Percentiles rank a stretch among this genome's conserved stretches.
Conservation (phyloP, 2,888 invertebrate species). For the Synergus itoensis region DNA sequence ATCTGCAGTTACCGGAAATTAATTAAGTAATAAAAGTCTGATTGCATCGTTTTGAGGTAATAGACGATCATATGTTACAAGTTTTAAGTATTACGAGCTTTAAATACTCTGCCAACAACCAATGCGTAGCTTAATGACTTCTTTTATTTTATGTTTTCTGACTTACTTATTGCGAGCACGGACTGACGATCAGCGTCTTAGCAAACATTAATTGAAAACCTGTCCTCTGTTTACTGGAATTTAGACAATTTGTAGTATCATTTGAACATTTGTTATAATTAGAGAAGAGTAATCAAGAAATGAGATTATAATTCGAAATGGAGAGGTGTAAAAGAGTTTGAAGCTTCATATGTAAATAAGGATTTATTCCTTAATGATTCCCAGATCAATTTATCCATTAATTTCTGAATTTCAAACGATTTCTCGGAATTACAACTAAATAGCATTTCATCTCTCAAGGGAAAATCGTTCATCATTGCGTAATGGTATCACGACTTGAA, state of each 20-base stretch:
- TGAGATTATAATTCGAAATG: not conserved
- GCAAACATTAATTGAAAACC: conserved; percentile 34
- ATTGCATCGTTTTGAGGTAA: conserved; percentile 8
- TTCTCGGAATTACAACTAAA: not conserved
- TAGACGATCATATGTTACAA: conserved; percentile 4
- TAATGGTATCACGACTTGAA: not conserved
- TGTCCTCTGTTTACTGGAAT: conserved; percentile 5
- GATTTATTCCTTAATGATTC: not conserved
- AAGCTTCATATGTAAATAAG: too few species aligned
- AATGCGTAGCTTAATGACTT: conserved; percentile 28
- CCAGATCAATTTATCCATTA: not conserved
- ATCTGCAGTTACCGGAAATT: not conserved
- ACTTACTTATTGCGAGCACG: conserved; percentile 26
- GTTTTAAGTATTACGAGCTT: conserved; percentile 24
- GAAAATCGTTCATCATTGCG: not conserved
- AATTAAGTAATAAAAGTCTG: conserved; percentile 34
- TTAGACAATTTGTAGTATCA: conserved; percentile 6
- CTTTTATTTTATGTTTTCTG: conserved; percentile 13
- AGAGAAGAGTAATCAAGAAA: not conserved
- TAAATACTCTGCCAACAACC: conserved; percentile 17
- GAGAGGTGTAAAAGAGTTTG: too few species aligned
- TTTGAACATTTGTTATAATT: not conserved
- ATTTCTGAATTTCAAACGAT: not conserved
- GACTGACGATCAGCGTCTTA: conserved; percentile 16
- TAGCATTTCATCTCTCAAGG: not conserved